Conservation (phyloP, 2,113 vertebrate species). For the Chionodraco myersi region DNA sequence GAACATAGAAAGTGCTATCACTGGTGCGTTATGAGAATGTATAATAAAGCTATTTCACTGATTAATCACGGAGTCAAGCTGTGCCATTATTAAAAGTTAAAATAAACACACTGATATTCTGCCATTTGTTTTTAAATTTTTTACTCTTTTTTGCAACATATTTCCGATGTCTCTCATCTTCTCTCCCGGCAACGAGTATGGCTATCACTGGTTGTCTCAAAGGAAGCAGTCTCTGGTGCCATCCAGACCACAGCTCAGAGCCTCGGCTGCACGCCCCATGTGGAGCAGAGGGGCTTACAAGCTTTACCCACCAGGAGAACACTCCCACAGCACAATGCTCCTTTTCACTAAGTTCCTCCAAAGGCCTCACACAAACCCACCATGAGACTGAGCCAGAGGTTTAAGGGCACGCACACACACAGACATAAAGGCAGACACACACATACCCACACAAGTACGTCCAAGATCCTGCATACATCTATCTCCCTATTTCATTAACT, state of each 20-base stretch:
- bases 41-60: not conserved
- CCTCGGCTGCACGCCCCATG: conserved; percentile 68
- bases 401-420: conserved; percentile 35
- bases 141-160: conserved; percentile 33
- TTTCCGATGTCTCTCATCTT: conserved; percentile 39
- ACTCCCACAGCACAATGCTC: conserved; percentile 79
- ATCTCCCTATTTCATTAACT: conserved; percentile 65
- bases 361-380: conserved; percentile 68
- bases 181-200: conserved; percentile 46
- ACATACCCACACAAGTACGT: not conserved
- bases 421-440: not conserved
- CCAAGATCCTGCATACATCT: conserved; percentile 26
- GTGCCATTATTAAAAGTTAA: not conserved
- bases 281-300: conserved; percentile 76
- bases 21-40: not conserved
- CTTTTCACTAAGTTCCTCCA: conserved; percentile 74
- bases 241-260: conserved; percentile 69
- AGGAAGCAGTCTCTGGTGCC: conserved; percentile 62
- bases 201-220: conserved; percentile 56
- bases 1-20: not conserved
- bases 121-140: not conserved
- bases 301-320: conserved; percentile 74
- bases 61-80: conserved; percentile 2
- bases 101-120: not conserved
- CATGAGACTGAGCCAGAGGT: conserved; percentile 64